phyloP scores from a whole-genome alignment of 2,113 vertebrate species.

The Redunca redunca region DNA sequence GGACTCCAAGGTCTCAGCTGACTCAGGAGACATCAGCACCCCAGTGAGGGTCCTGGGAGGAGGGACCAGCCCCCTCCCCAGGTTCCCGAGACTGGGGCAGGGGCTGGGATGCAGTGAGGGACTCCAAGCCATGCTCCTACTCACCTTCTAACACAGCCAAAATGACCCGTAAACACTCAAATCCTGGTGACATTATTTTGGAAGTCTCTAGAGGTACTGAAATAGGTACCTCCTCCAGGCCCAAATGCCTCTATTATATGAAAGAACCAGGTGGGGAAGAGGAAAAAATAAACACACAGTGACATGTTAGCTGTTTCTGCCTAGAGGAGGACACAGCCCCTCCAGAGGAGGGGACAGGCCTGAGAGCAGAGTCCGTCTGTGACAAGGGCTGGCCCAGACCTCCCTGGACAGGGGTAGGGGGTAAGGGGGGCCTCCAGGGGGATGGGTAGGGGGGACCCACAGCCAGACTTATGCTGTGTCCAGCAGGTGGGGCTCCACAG shows the following conservation, averaged over 20 bases:
- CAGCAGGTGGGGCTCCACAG: background rate
- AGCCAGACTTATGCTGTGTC: fast-evolving
- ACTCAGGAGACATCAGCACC: background rate
- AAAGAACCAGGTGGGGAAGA: background rate
- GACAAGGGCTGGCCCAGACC: background rate
- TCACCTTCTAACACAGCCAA: background rate
- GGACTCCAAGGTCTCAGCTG: no score
- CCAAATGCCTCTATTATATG: background rate
- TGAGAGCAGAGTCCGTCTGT: background rate
- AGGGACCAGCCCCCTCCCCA: no score
- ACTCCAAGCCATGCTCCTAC: fast-evolving
- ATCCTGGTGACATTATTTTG: fast-evolving
- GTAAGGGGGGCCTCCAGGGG: background rate
- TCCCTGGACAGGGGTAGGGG: background rate
- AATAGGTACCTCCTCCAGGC: fast-evolving
- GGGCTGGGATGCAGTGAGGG: fast-evolving
- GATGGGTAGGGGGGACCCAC: background rate
- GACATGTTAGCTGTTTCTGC: fast-evolving
- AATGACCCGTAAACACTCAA: fast-evolving
- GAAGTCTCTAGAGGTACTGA: fast-evolving
- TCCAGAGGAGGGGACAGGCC: fast-evolving
- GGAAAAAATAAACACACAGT: background rate
- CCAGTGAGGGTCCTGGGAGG: fast-evolving
- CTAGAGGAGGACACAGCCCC: background rate
- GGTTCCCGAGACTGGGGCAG: fast-evolving